Base-by-base conservation (phyloP, 2,888 invertebrate genomes). In the Deilephila elpenor region DNA sequence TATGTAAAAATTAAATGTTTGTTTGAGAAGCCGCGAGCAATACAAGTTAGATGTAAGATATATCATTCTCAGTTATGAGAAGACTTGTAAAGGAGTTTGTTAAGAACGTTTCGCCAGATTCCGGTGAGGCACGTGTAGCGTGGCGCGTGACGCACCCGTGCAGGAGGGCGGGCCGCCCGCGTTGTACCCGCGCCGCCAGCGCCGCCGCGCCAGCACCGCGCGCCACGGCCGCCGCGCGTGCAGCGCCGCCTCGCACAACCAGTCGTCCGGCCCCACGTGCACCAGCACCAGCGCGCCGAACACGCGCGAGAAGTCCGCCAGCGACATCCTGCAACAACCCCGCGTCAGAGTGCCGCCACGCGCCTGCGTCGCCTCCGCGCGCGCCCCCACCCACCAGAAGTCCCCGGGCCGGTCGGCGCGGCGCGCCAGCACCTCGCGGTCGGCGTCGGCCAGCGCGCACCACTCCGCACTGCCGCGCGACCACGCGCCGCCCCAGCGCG, bases 191-290 rank as follows among this genome's bases (percentile, higher is more conserved):
- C 94, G 89, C 77, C 96, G 90, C 97, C 97, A 96, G 84, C 96
- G 90, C 78, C 96, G 89, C 79, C 97, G 91, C 74, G 97, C 96
- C 82, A 96, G 89, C 84, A 97, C 96, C 71, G 96, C 97, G 77
- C 96, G 92, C 96, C 96, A 97, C 32, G 96, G 97, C 84, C 96
- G 96, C 83, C 96, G 96, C 79, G 70, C 95, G 86, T 96, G 96
- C 79, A 97, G 93, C 56, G 96, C 96, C 25, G 96, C 95, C 88
- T 97, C 97, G 80, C 94, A 89, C 95, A 96, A 95, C 96, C 97
- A 97, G 88, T 96, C 97, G 86, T 97, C 97, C 19, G 97, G 97
- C 14, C 97, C 97, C 78, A 97, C 95, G 87, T 97, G 97, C 78
- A 97, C 96, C 82, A 97, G 93, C 88, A 96, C 96, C 79, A 97